phyloP scores from a whole-genome alignment of 2,888 invertebrate genomes.

The Strigamia crassipes region DNA sequence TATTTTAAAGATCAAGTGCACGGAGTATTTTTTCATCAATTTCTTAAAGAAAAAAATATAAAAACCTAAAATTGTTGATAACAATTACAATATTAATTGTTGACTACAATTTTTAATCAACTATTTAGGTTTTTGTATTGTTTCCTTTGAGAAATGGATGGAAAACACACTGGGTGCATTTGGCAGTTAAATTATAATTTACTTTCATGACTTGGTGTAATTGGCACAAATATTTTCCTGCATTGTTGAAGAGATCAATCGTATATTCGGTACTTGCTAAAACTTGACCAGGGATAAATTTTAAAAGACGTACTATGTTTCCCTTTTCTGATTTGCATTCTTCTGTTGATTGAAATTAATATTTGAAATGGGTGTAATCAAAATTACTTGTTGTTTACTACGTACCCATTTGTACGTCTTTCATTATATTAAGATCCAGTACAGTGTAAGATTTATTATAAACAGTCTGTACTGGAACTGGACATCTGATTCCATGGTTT shows the following conservation, averaged over 20 bases:
- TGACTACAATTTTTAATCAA: no score
- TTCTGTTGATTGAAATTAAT: not conserved
- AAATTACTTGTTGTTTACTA: no score
- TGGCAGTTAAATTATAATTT: no score
- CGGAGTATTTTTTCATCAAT: no score
- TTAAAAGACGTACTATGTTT: slow-evolving; percentile 75
- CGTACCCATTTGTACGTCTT: not conserved
- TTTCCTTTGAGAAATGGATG: no score
- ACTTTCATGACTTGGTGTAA: slow-evolving; percentile 73
- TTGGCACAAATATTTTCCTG: slow-evolving; percentile 74
- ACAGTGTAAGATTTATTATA: slow-evolving; percentile 62
- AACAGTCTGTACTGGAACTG: slow-evolving; percentile 72
- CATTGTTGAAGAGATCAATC: slow-evolving; percentile 69
- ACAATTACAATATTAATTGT: no score
- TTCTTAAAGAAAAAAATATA: no score
- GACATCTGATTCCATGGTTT: slow-evolving; percentile 69
- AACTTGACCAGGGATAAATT: slow-evolving; percentile 74
- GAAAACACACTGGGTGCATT: no score
- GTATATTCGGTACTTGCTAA: slow-evolving; percentile 68
- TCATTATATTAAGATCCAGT: not conserved
- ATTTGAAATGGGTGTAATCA: no score
- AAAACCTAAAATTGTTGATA: no score
- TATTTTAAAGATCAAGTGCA: no score
- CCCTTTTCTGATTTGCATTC: slow-evolving; percentile 15
- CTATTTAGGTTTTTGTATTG: no score